Base-by-base conservation (phyloP, 2,113 vertebrate species). In the Coturnix japonica region DNA sequence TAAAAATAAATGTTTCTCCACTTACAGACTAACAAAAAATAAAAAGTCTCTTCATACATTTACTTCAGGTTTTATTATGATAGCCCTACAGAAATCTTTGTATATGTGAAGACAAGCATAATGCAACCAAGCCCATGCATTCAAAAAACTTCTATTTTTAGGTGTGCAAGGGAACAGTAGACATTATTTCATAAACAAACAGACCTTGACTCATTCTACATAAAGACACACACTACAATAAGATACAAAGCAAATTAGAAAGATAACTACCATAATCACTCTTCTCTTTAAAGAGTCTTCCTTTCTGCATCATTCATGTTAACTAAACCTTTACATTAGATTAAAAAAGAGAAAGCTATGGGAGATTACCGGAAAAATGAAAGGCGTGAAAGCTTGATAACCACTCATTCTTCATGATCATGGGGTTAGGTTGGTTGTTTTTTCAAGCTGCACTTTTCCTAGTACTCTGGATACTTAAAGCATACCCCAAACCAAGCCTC, bases 91-190 rank as follows among this genome's bases (percentile, higher is more conserved):
- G 33, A 20, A 72, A 51, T 4, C 71, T 25, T 60, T 31, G 79
- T 6, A 83, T 70, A 76, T 20, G 30, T 63, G 10, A 53, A 59
- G 39, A 81, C 7, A 77, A 37, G 56, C 3, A 5, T 18, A 69
- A 69, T 2, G 2, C 1, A 16, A 67, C 0, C 1, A 76, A 39
- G 25, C 13, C 15, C 21, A 25, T 7, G 1, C 23, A 44, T 73
- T 1, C 1, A 71, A 63, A 57, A 9, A 11, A 19, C 7, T 63
- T 28, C 10, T 80, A 31, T 12, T 91, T 76, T 87, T 43, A 89
- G 22, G 51, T 12, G 65, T 31, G 15, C 49, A 83, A 57, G n/a
- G 67, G 35, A 91, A 59, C 9, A 80, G n/a, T 41, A 85, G 46
- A 65, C 35, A 44, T 30, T 5, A 16, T 54, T 87, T 82, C 35